Evolutionary conservation across 53 echinoderm and acorn worm species (phyloP), one percentile per base, ranked within the genome.

Genomic region (Astropecten irregularis): DNA sequence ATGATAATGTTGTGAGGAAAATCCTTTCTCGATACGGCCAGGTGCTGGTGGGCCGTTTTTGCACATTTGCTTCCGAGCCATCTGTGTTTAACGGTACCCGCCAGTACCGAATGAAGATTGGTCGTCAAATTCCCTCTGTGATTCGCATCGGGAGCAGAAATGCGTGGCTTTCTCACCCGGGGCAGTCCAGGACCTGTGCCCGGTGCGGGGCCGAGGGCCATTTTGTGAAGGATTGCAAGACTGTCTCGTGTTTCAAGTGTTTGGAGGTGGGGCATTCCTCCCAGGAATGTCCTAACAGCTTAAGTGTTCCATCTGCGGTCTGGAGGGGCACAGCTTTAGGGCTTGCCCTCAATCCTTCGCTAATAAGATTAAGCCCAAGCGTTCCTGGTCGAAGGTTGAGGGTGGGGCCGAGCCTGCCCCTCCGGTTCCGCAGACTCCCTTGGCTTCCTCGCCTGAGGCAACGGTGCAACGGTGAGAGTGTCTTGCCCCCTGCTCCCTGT

Each of bases 71-170:
- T 52, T 77, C 53, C 6, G 65, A 76, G 35, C 86, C 86, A 4
- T 40, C 37, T 31, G 52, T 86, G 1, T 86, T 28, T 32, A 86
- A 86, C 20, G 86, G 86, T 4, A 74, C 66, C 6, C 30, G 86
- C 18, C 86, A 86, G 27, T 86, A 77, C 39, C 19, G 53, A 8
- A 55, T 86, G 55, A 54, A 86, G 25, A 9, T 86, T 11, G 14
- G 8, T 6, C 27, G 3, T 1, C 16, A 77, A 20, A 66, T 86
- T 3, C 86, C 77, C 11, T 86, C 86, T 10, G 26, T 54, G 14
- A 21, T 87, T 9, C 9, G 66, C 2, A 13, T 87, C 15, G 87
- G 77, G 0, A 58, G 50, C 9, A n/a, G 79, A 28, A 35, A 86
- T 19, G 68, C 51, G 1, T 66, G 79, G 79, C 46, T 87, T 11